Evolutionary conservation across 1,140 invertebrate species (phyloP), one percentile per base, ranked within the genome.

Genomic region (Papilio xuthus): DNA sequence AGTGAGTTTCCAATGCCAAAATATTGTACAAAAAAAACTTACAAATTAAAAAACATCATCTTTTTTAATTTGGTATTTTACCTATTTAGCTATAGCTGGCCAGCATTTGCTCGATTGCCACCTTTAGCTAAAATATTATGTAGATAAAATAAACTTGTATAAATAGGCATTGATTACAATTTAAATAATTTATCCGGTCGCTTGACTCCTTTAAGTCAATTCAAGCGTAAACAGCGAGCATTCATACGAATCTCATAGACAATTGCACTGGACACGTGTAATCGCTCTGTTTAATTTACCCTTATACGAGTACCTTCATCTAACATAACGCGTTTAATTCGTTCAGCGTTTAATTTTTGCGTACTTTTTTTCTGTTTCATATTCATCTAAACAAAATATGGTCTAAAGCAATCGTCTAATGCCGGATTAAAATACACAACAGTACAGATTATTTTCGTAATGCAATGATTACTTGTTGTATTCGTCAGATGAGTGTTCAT

Each of bases 401-500:
- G 32, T 6, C 32, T 3, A 37, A 37, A 37, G 7, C 32, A 4
- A 37, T 6, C 4, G 32, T 37, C 4, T 37, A 1, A 37, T 37
- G 32, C 4, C 32, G 7, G 32, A 37, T 37, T 37, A 4, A 7
- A 32, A 32, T 32, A 3, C 6, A 32, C 2, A 6, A 37, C 32
- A 37, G 2, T 37, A 37, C 4, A 37, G 32, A 6, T 37, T 37
- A 7, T 37, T 37, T 32, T 37, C 32, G 32, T 37, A 37, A 37
- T 6, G 32, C 7, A 37, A 37, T 37, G 6, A 3, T 44, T 44
- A 1, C 42, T 10, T 44, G 9, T 53, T n/a, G 18, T n/a, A 9
- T n/a, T 9, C n/a, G 9, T 78, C 89, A 90, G 94, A 94, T 42
- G 95, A 95, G 84, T 95, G 95, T 81, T 95, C 95, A 41, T 95